Percentiles rank a stretch among this genome's conserved stretches.
phyloP scores from a whole-genome alignment of 2,113 vertebrate genomes.

The Tenebrosternarchus preto region DNA sequence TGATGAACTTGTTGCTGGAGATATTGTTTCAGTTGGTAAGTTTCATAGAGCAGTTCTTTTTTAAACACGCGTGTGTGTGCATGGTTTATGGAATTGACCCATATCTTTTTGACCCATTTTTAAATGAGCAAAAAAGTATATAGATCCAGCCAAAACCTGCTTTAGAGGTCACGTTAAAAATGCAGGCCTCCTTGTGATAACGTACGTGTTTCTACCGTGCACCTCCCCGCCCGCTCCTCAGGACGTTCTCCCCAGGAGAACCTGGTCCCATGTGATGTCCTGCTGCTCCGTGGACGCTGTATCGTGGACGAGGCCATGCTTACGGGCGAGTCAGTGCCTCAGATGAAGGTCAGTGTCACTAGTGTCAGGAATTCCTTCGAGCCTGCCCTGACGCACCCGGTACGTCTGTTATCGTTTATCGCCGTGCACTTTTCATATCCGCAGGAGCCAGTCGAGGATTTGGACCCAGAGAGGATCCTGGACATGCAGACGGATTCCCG shows the following conservation, averaged over 20 bases:
- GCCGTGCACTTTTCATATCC: no score
- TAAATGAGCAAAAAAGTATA: neutral
- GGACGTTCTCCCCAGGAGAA: conserved; percentile 94
- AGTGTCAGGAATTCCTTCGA: neutral
- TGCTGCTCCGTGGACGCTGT: conserved; percentile 88
- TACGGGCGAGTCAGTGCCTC: conserved; percentile 93
- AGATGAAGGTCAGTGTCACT: conserved; percentile 85
- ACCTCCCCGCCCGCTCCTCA: conserved; percentile 51
- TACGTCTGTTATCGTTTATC: no score
- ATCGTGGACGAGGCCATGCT: conserved; percentile 97
- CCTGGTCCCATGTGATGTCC: conserved; percentile 90
- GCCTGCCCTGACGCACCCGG: no score
- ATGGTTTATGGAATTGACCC: neutral
- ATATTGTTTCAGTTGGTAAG: conserved; percentile 90
- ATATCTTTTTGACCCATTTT: neutral
- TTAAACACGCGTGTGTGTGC: neutral
- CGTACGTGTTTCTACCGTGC: no score
- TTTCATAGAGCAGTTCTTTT: neutral
- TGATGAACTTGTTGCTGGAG: conserved; percentile 90
- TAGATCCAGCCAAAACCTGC: no score
- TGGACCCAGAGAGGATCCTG: conserved; percentile 79
- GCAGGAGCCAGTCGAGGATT: conserved; percentile 92
- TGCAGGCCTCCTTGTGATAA: no score
- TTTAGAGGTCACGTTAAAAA: no score
- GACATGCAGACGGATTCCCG: conserved; percentile 85